A percentile compares a stretch with the other conserved stretches of the same genome.
These are phyloP conservation scores for Salvator merianae DNA, from an alignment of 2,113 vertebrate species.

Conservation along the genomic window DNA sequence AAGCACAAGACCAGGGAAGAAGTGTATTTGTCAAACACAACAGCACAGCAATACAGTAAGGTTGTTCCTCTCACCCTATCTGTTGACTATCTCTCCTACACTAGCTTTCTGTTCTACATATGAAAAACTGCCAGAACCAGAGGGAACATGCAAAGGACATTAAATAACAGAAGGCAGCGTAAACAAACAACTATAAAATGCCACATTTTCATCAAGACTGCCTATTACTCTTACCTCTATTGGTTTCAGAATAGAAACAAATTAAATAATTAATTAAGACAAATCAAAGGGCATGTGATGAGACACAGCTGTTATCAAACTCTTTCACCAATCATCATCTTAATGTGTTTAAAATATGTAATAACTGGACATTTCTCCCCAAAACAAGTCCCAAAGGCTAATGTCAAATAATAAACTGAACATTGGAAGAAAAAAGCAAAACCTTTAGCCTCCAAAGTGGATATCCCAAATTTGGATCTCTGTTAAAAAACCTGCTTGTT, in stretches of 20 bases:
- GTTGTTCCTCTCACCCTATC: neutral
- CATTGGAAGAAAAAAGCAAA: neutral
- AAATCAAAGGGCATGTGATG: neutral
- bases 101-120: neutral
- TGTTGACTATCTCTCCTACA: neutral
- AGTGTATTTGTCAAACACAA: neutral
- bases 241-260: neutral
- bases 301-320: neutral
- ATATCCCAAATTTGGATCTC: constrained; percentile 93
- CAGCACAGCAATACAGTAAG: neutral
- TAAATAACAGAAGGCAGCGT: neutral
- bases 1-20: neutral
- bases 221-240: neutral
- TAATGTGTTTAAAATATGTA: neutral
- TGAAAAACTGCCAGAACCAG: neutral
- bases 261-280: too few relatives aligned
- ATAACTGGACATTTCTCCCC: neutral
- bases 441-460: constrained; percentile 98
- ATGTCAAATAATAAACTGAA: neutral
- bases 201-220: too few relatives aligned
- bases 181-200: neutral
- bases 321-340: too few relatives aligned
- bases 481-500: constrained; percentile 97
- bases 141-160: neutral
- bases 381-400: neutral